These are phyloP conservation scores for Lontra canadensis DNA, from an alignment of 2,113 vertebrate species.

Conservation along the genomic window DNA sequence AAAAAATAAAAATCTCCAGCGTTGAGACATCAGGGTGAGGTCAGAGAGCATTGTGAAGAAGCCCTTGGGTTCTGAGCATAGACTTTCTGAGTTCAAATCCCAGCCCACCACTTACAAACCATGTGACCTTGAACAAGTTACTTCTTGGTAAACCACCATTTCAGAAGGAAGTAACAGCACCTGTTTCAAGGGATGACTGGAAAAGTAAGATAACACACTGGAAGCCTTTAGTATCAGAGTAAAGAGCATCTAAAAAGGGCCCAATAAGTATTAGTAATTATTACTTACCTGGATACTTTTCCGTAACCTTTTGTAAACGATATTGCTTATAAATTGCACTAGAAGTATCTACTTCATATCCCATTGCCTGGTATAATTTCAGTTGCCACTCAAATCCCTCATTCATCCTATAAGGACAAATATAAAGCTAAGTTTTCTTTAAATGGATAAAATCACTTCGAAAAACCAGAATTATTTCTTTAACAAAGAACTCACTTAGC, in stretches of 20 bases:
- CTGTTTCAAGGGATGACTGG: not conserved
- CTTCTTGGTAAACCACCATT: not conserved
- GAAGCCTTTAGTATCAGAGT: not conserved
- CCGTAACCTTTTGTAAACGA: slow-evolving; percentile 89
- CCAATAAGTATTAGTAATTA: not conserved
- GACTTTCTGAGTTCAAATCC: not conserved
- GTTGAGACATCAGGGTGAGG: not conserved
- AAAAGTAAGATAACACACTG: not conserved
- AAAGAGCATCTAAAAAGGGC: not conserved
- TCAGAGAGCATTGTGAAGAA: not conserved
- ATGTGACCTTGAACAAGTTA: not conserved
- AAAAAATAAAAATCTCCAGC: not conserved
- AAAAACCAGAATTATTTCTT: not conserved
- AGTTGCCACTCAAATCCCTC: slow-evolving; percentile 92
- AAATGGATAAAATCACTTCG: not conserved
- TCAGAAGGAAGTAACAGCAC: not conserved
- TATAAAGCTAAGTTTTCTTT: not conserved
- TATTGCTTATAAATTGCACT: slow-evolving; percentile 92
- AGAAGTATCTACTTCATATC: slow-evolving; percentile 87
- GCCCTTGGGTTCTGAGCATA: not conserved
- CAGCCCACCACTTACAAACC: not conserved
- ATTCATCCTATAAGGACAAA: slow-evolving; percentile 87
- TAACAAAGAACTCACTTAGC: slow-evolving; percentile 86
- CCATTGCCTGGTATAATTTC: slow-evolving; percentile 91
- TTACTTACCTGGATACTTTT: slow-evolving; percentile 89